These are phyloP conservation scores for Egretta garzetta DNA, from an alignment of 2,113 vertebrate species.

Conservation along the genomic window DNA sequence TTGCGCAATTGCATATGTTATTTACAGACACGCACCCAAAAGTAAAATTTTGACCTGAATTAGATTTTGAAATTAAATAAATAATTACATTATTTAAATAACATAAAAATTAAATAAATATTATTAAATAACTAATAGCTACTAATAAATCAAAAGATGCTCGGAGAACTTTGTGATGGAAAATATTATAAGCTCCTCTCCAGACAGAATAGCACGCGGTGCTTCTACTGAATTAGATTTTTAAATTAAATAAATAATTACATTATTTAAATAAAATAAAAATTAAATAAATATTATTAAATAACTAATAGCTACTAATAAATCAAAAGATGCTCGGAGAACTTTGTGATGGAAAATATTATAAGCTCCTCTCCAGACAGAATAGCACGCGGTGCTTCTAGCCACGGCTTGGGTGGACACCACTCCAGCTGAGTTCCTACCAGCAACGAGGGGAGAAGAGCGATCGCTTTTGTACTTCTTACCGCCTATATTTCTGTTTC, in stretches of 20 bases:
- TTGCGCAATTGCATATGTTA: background rate
- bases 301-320: background rate
- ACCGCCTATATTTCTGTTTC: background rate
- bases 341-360: background rate
- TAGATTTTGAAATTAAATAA: background rate
- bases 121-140: background rate
- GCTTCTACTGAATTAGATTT: background rate
- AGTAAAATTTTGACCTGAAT: background rate
- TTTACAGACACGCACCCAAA: background rate
- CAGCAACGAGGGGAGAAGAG: background rate
- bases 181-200: background rate
- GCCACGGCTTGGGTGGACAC: fast-evolving
- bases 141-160: background rate
- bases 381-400: fast-evolving
- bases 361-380: background rate
- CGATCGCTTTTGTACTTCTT: background rate
- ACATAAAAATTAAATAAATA: too few relatives aligned
- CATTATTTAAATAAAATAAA: too few relatives aligned
- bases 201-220: fast-evolving
- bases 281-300: background rate
- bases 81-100: too few relatives aligned
- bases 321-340: background rate
- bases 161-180: background rate
- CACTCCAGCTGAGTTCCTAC: background rate
- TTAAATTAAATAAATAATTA: background rate